Evolutionary conservation across 2,113 vertebrate genomes (phyloP).

Genomic region (Ranitomeya imitator): DNA sequence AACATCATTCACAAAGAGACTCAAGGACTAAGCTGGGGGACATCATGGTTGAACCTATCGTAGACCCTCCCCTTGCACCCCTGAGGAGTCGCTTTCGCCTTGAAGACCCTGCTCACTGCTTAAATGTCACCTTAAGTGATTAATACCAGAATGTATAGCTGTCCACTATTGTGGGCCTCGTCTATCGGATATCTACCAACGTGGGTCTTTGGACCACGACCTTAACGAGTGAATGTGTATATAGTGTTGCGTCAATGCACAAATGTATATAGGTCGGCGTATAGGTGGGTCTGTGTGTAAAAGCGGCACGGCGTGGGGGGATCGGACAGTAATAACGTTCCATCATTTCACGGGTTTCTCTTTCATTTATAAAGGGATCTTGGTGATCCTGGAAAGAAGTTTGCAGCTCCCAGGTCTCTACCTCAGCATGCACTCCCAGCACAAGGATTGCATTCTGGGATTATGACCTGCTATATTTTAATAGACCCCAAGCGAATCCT

Average conservation of each 20-base stretch:
- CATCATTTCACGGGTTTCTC: not conserved
- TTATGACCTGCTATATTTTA: not conserved
- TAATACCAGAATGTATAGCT: slow-evolving; percentile 10
- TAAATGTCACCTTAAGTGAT: not conserved
- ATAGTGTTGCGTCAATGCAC: slow-evolving; percentile 28
- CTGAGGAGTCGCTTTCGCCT: not conserved
- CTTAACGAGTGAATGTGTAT: slow-evolving; percentile 17
- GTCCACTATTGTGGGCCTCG: slow-evolving; percentile 5
- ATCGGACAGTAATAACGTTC: slow-evolving; percentile 12
- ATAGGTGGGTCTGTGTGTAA: not conserved
- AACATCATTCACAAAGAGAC: slow-evolving; percentile 4
- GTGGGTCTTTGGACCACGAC: not conserved
- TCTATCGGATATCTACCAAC: not conserved
- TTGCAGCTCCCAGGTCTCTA: not conserved
- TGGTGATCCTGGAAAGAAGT: not conserved
- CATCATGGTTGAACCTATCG: not conserved
- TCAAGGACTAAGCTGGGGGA: not conserved
- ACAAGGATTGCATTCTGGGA: not conserved
- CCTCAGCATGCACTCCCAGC: slow-evolving; percentile 11
- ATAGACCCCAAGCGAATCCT: not conserved
- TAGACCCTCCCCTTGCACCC: not conserved
- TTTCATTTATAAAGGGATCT: not conserved
- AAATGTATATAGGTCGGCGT: slow-evolving; percentile 17
- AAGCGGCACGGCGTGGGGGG: not conserved
- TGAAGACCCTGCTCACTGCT: not conserved